Evolutionary conservation across 2,797 vertebrate genomes (phyloP).

Genomic region (Pangasius macronema): DNA sequence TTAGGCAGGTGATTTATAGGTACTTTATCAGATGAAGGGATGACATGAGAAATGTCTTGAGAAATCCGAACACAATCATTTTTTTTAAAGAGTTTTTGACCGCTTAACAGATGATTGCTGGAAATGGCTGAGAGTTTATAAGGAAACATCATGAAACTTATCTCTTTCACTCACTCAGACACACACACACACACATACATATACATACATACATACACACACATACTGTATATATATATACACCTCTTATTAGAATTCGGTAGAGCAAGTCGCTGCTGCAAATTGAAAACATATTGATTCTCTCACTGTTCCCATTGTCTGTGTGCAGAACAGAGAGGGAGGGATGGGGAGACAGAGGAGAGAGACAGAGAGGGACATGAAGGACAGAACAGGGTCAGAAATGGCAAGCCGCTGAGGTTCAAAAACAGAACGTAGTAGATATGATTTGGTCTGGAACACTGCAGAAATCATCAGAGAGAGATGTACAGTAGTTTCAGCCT

Average conservation of each 20-base stretch:
- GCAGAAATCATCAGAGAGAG: too few species aligned
- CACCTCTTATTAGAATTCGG: conserved; percentile 64
- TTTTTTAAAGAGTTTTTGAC: conserved; percentile 18
- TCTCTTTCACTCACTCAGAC: conserved; percentile 6
- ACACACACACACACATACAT: not conserved
- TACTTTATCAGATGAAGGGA: conserved; percentile 9
- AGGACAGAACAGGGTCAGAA: conserved; percentile 35
- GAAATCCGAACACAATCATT: conserved; percentile 18
- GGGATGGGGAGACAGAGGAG: conserved; percentile 24
- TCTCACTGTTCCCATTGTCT: conserved; percentile 53
- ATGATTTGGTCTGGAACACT: not conserved
- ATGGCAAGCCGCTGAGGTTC: conserved; percentile 15
- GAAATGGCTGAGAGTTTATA: conserved; percentile 13
- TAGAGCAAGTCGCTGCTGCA: conserved; percentile 64
- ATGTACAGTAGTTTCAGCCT: not conserved
- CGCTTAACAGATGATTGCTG: conserved; percentile 17
- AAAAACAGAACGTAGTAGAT: not conserved
- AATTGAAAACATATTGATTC: conserved; percentile 70
- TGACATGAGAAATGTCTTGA: conserved; percentile 14
- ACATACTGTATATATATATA: not conserved
- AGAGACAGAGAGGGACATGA: conserved; percentile 29
- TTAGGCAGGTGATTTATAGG: conserved; percentile 5
- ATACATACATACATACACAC: too few species aligned
- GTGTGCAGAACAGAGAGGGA: conserved; percentile 50
- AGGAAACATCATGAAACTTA: conserved; percentile 31